Evolutionary conservation across 2,113 vertebrate genomes (phyloP), one percentile per base, ranked within the genome.

Genomic region (Crocuta crocuta): DNA sequence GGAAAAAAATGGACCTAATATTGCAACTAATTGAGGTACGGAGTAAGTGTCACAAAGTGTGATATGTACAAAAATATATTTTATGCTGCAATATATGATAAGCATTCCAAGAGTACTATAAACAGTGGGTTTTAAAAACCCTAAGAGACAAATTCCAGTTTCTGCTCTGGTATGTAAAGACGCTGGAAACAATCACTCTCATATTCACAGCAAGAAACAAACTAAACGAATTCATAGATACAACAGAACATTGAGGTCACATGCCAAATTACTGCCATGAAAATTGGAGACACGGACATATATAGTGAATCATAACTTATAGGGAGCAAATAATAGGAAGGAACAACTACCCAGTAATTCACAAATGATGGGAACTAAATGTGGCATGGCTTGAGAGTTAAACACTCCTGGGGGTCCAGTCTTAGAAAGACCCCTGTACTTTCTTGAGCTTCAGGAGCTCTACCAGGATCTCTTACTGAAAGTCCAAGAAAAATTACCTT

Each of bases 91-190:
- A 39, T 68, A 45, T 23, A 63, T 26, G n/a, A 58, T 15, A 89
- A 70, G 0, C 0, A 82, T 90, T 90, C 89, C 4, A 82, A 86
- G 23, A 80, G 33, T 65, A 71, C 2, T 85, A 78, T 7, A 66
- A 82, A 89, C 28, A 76, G 17, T 33, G 33, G 3, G 13, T 79
- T 50, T 95, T 61, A 31, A 94, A 73, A 92, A 65, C 10, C 87
- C 10, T 13, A 53, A 23, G 7, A 70, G 45, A 82, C 4, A 33
- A 35, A 10, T 53, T 61, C 10, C 4, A 65, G 33, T 79, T 90
- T 80, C 7, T 8, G 12, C 43, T 55, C 16, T n/a, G 10, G 65
- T 31, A 33, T 85, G 2, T 55, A 50, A 81, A 89, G 4, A 35
- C 39, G n/a, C 74, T 45, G 13, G 23, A 89, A 74, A 11, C 3